phyloP scores from a whole-genome alignment of 2,113 vertebrate genomes.

The Mesembrinibis cayennensis region DNA sequence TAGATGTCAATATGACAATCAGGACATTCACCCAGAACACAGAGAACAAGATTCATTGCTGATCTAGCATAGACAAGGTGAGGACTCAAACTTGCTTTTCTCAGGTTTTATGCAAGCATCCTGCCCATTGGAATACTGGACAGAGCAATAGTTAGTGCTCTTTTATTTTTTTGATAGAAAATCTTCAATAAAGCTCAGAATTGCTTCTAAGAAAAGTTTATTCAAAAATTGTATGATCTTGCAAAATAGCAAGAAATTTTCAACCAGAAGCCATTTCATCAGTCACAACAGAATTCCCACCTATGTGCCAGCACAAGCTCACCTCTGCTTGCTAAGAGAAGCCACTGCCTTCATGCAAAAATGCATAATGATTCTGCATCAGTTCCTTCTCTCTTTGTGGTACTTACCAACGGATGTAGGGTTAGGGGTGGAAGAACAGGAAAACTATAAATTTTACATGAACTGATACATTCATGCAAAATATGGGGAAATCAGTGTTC shows the following conservation, averaged over 20 bases:
- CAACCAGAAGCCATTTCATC: neutral
- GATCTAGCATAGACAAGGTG: neutral
- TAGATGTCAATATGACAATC: neutral
- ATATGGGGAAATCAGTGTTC: neutral
- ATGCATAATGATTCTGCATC: neutral
- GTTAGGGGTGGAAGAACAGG: neutral
- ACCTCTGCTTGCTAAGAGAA: neutral
- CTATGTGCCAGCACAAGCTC: neutral
- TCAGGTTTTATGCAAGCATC: neutral
- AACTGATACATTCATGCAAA: neutral
- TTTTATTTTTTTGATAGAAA: neutral
- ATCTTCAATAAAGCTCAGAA: neutral
- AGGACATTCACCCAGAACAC: neutral
- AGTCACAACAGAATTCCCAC: neutral
- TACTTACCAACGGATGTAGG: neutral
- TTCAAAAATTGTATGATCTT: neutral
- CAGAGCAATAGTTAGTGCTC: neutral
- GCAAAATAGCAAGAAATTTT: neutral
- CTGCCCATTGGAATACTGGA: neutral
- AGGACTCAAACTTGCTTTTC: neutral
- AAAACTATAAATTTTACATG: neutral
- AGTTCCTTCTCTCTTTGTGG: neutral
- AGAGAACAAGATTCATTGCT: neutral
- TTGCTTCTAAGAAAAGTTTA: neutral
- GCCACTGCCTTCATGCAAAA: neutral